Evolutionary conservation across 92 coral and sea anemone genomes (phyloP).

Genomic region (Paramuricea clavata): DNA sequence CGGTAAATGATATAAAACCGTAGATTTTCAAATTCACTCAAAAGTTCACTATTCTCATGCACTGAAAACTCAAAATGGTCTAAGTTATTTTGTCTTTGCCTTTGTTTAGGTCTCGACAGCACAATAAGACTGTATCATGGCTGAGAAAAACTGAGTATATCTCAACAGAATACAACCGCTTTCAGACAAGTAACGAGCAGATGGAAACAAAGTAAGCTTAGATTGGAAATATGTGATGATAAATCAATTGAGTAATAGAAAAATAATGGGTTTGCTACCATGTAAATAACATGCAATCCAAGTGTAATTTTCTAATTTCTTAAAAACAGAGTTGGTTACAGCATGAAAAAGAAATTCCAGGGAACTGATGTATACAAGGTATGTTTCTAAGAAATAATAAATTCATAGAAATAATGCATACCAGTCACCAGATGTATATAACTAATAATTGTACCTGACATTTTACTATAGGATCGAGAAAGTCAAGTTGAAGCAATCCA

Average conservation of each 20-base stretch:
- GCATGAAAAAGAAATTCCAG: slow-evolving; percentile 90
- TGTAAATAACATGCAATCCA: neutral
- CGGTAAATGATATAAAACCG: slow-evolving; percentile 59
- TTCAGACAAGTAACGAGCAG: slow-evolving; percentile 97
- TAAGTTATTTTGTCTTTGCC: neutral
- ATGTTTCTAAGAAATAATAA: neutral
- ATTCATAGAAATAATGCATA: neutral
- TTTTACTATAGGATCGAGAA: slow-evolving; percentile 81
- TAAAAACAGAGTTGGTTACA: slow-evolving; percentile 88
- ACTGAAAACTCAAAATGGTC: neutral
- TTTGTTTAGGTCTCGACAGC: slow-evolving; percentile 87
- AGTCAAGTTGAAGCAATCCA: slow-evolving; percentile 97
- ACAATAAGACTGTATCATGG: slow-evolving; percentile 98
- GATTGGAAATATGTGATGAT: neutral
- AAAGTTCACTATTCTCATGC: too few species aligned
- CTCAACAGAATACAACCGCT: slow-evolving; percentile 95
- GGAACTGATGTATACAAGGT: slow-evolving; percentile 98
- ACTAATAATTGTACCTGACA: neutral
- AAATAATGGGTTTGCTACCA: neutral
- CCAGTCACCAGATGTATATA: too few species aligned
- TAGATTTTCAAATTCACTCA: too few species aligned
- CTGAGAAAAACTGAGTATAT: slow-evolving; percentile 96
- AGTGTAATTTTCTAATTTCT: slow-evolving; percentile 4
- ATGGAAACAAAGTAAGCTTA: slow-evolving; percentile 85
- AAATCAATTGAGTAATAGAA: neutral